phyloP scores from a whole-genome alignment of 2,113 vertebrate species.

The Oostethus manadensis region DNA sequence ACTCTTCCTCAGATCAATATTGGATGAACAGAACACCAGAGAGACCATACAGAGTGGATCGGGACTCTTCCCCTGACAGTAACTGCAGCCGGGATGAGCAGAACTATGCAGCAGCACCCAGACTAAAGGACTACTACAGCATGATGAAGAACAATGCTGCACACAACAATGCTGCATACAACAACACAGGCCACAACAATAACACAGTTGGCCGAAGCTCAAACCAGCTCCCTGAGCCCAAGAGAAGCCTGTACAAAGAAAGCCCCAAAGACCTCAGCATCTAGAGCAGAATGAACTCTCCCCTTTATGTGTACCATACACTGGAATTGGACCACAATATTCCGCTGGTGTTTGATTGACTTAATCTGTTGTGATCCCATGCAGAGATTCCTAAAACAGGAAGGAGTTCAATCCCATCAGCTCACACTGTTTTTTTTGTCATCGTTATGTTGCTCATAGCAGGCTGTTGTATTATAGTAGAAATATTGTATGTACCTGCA shows the following conservation, averaged over 20 bases:
- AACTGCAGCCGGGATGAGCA: slow-evolving; percentile 70
- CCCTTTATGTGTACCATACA: slow-evolving; percentile 58
- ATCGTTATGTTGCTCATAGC: slow-evolving; percentile 64
- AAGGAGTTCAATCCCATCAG: slow-evolving; percentile 69
- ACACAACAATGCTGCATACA: slow-evolving; percentile 63
- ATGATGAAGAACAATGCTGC: slow-evolving; percentile 73
- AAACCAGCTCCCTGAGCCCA: slow-evolving; percentile 78
- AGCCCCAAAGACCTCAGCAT: slow-evolving; percentile 97
- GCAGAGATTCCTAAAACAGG: slow-evolving; percentile 68
- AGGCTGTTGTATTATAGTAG: slow-evolving; percentile 67
- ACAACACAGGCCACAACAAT: slow-evolving; percentile 61
- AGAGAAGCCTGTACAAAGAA: slow-evolving; percentile 86
- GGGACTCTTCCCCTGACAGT: slow-evolving; percentile 71
- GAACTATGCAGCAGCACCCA: slow-evolving; percentile 63
- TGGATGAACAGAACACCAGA: slow-evolving; percentile 61
- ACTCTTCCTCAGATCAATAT: slow-evolving; percentile 55
- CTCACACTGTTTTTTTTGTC: slow-evolving; percentile 61
- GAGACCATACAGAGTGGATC: slow-evolving; percentile 55
- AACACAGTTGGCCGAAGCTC: slow-evolving; percentile 54
- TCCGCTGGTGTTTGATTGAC: slow-evolving; percentile 52
- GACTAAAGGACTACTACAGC: slow-evolving; percentile 79
- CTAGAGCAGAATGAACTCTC: slow-evolving; percentile 65
- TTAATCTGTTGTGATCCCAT: slow-evolving; percentile 61
- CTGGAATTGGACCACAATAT: slow-evolving; percentile 63
- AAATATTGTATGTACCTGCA: slow-evolving; percentile 73